A percentile compares a stretch with the other conserved stretches of the same genome.
phyloP scores from a whole-genome alignment of 2,888 invertebrate genomes.

The Nemoura dubitans region DNA sequence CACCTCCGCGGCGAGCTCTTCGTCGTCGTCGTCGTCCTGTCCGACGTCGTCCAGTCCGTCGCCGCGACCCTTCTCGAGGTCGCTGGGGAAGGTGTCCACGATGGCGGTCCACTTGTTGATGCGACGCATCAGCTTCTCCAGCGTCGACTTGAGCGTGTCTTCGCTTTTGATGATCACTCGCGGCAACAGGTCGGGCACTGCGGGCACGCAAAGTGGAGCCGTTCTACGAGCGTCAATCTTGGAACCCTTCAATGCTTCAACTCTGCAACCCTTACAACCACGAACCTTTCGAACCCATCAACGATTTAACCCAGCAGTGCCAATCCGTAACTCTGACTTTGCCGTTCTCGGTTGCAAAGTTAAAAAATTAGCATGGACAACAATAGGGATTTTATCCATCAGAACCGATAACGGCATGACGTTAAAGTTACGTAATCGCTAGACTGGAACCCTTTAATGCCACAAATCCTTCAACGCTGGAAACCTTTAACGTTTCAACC shows the following conservation, averaged over 20 bases:
- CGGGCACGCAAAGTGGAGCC: neutral
- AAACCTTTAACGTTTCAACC: too few relatives aligned
- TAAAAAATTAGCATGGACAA: too few relatives aligned
- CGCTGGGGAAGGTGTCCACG: conserved; percentile 61
- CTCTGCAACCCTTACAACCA: neutral
- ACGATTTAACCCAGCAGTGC: too few relatives aligned
- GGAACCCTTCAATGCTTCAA: conserved; percentile 17
- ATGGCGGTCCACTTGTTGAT: conserved; percentile 64
- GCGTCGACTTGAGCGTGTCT: conserved; percentile 55
- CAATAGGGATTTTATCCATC: too few relatives aligned
- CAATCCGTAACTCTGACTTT: too few relatives aligned
- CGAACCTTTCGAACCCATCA: too few relatives aligned
- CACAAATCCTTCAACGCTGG: too few relatives aligned
- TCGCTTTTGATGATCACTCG: conserved; percentile 55
- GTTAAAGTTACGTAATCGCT: too few relatives aligned
- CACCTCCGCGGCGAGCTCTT: conserved; percentile 46
- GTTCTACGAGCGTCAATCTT: neutral
- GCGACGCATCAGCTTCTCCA: conserved; percentile 57
- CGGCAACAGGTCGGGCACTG: conserved; percentile 58
- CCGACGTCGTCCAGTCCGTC: neutral
- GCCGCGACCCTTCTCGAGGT: neutral
- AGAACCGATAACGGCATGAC: too few relatives aligned
- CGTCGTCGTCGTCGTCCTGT: conserved; percentile 56
- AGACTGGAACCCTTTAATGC: too few relatives aligned
- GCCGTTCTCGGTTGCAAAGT: too few relatives aligned